Percentiles rank a stretch among this genome's conserved stretches.
These are phyloP conservation scores for Ceyx melanurus DNA, from an alignment of 2,113 vertebrate genomes.

Conservation along the genomic window DNA sequence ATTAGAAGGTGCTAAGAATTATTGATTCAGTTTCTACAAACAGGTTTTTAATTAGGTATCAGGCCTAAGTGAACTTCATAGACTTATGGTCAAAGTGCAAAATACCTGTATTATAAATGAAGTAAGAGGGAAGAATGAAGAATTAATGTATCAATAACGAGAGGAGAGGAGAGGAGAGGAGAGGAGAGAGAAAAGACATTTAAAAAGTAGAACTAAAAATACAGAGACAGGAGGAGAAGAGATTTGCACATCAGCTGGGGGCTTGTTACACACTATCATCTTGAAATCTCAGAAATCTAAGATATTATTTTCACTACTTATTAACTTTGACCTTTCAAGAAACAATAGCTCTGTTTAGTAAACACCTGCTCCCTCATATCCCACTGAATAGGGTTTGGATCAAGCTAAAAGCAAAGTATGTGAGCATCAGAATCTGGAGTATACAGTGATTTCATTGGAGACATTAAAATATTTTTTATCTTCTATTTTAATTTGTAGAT, in stretches of 20 bases:
- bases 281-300: not conserved
- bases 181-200: not conserved
- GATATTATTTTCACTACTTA: not conserved
- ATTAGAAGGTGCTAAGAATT: not conserved
- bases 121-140: not conserved
- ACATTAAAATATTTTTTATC: not conserved
- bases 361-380: not conserved
- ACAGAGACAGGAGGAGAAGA: not conserved
- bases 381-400: not conserved
- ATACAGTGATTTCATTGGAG: not conserved
- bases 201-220: not conserved
- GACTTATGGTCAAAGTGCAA: not conserved
- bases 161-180: too few species aligned
- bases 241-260: not conserved
- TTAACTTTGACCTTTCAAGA: not conserved
- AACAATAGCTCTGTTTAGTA: not conserved
- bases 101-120: not conserved
- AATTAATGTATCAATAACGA: not conserved
- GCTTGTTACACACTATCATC: not conserved
- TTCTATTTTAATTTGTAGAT: not conserved
- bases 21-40: not conserved
- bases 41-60: not conserved
- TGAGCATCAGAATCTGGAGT: not conserved
- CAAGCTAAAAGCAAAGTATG: not conserved
- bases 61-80: not conserved